Evolutionary conservation across 2,888 invertebrate species (phyloP).

Genomic region (Mactromeris polynyma): DNA sequence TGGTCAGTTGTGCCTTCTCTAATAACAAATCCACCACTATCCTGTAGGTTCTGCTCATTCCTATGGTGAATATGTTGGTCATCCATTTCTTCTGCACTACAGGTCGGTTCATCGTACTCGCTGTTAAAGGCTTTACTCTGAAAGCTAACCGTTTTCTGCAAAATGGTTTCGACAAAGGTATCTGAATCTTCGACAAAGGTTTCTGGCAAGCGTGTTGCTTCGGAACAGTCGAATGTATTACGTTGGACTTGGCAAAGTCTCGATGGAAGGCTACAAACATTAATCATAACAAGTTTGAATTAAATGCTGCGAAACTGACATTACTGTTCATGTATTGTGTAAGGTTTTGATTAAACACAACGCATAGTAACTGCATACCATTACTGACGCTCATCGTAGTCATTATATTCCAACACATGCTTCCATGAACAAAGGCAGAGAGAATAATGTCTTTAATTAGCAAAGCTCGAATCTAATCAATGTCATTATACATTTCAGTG

Average conservation of each 20-base stretch:
- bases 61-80: background rate
- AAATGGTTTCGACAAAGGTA: background rate
- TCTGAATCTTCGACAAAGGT: background rate
- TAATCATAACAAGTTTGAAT: background rate
- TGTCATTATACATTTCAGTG: too few relatives aligned
- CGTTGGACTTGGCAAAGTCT: background rate
- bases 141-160: background rate
- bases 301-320: too few relatives aligned
- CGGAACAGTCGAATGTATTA: background rate
- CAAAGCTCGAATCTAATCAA: too few relatives aligned
- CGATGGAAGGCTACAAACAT: constrained; percentile 2
- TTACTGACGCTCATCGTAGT: too few relatives aligned
- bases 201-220: background rate
- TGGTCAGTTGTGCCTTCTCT: background rate
- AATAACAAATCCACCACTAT: background rate
- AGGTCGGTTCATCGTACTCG: background rate
- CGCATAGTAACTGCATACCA: too few relatives aligned
- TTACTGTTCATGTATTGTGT: too few relatives aligned
- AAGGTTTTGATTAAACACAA: too few relatives aligned
- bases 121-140: background rate
- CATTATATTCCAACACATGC: too few relatives aligned
- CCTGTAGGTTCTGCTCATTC: background rate
- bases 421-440: too few relatives aligned
- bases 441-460: too few relatives aligned
- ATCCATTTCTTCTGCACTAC: background rate